Base-by-base conservation (phyloP, 2,113 vertebrate species). In the Colinus virginianus region DNA sequence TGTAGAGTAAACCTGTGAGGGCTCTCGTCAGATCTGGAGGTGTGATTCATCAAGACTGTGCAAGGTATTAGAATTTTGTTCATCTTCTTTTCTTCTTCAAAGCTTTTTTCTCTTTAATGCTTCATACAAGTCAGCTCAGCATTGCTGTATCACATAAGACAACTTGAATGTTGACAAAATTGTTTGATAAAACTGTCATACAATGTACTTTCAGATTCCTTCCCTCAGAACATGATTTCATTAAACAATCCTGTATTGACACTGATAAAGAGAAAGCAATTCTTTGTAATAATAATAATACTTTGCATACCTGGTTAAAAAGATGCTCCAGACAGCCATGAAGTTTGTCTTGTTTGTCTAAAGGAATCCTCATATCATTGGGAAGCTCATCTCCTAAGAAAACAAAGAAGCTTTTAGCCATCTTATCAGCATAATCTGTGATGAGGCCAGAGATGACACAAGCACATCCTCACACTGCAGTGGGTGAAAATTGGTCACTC, bases 251-350 rank as follows among this genome's bases (percentile, higher is more conserved):
- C 84, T 88, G 42, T 18, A 48, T 0, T 72, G 26, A 64, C 25
- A 79, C 2, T 6, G 34, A 66, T n/a, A 76, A 59, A 45, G 17
- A 78, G 32, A 77, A 83, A 32, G 9, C 46, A 68, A 55, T 56
- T 78, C 64, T 36, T 15, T 55, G 32, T 58, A 21, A 51, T 7
- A 55, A 45, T 9, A 43, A 20, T 34, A 34, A 59, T 1, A 1
- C 19, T 70, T 86, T 55, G 40, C 34, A 40, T 34, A 99, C 99
- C 98, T 99, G 99, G 96, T 99, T 99, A 93, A 99, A 99, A 82
- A 99, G 99, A 85, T 99, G 99, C 81, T 99, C 99, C 49, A 99
- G 98, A 93, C 99, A 99, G 84, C 99, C 99, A 1, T 99, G 99
- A 16, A 99, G 98, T 92, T 99, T 99, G 97, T 99, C 99, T 96